A percentile compares a stretch with the other conserved stretches of the same genome.
These are phyloP conservation scores for Setipinna tenuifilis DNA, from an alignment of 2,797 vertebrate genomes.

Conservation along the genomic window DNA sequence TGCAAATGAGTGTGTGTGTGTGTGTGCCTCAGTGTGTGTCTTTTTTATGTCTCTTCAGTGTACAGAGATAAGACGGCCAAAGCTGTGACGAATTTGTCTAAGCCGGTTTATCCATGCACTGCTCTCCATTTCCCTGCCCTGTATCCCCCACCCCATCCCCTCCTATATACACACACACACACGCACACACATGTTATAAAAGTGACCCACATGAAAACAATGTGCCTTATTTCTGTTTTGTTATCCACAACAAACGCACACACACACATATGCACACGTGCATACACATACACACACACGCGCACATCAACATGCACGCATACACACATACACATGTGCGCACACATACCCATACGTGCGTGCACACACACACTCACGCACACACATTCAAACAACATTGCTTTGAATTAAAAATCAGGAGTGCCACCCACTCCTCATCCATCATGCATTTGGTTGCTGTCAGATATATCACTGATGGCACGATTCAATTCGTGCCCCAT, in stretches of 20 bases:
- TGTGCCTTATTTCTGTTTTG: neutral
- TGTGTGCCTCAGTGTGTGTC: neutral
- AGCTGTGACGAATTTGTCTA: slow-evolving; percentile 3
- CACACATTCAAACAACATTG: neutral
- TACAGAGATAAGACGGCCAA: slow-evolving; percentile 12
- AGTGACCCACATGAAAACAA: slow-evolving; percentile 11
- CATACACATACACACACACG: neutral
- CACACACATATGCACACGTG: slow-evolving; percentile 8
- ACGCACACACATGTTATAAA: neutral
- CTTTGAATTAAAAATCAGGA: neutral
- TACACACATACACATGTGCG: neutral
- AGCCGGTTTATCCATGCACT: slow-evolving; percentile 11
- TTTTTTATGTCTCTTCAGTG: slow-evolving; percentile 11
- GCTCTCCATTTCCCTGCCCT: slow-evolving; percentile 37
- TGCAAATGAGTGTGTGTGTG: neutral
- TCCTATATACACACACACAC: neutral
- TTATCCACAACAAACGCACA: neutral
- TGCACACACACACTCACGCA: slow-evolving; percentile 11
- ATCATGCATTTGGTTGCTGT: neutral
- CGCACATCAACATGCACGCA: neutral
- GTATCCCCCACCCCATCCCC: neutral
- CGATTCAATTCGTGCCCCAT: neutral
- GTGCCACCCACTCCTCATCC: slow-evolving; percentile 15
- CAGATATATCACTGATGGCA: neutral
- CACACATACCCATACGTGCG: neutral